A percentile compares a stretch with the other conserved stretches of the same genome.
These are phyloP conservation scores for Bursaphelenchus okinawaensis DNA, from an alignment of 2,888 invertebrate species.

Conservation along the genomic window DNA sequence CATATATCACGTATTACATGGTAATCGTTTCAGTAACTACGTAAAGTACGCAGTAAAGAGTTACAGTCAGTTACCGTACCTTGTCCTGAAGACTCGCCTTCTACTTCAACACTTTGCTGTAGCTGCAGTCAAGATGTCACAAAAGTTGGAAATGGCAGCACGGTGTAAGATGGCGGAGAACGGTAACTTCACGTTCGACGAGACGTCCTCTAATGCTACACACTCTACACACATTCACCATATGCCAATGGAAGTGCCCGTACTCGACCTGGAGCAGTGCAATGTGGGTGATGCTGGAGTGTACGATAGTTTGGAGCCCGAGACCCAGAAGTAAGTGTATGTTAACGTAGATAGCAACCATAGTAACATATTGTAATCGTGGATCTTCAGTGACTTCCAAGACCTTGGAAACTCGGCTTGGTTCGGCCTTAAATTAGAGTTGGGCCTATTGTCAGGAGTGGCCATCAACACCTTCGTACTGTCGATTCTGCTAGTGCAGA, in stretches of 20 bases:
- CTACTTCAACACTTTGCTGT: constrained; percentile 53
- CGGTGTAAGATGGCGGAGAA: constrained; percentile 23
- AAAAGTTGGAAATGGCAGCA: constrained; percentile 32
- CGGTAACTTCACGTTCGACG: constrained; percentile 25
- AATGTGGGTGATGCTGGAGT: not conserved
- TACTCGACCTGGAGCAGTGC: not conserved
- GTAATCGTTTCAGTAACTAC: constrained; percentile 14
- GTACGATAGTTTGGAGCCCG: constrained; percentile 13
- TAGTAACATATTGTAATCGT: not conserved
- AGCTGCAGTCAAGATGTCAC: constrained; percentile 47
- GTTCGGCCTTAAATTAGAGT: constrained; percentile 42
- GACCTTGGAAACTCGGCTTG: constrained; percentile 37
- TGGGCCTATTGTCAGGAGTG: constrained; percentile 38
- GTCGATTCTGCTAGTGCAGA: constrained; percentile 40
- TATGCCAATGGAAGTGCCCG: not conserved
- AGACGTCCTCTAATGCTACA: constrained; percentile 5
- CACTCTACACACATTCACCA: not conserved
- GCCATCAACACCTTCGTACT: constrained; percentile 45
- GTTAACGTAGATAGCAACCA: not conserved
- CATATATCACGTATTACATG: too few relatives aligned
- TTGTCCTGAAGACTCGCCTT: constrained; percentile 53
- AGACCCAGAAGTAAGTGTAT: constrained; percentile 6
- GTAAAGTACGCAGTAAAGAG: constrained; percentile 31
- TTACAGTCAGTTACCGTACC: constrained; percentile 47
- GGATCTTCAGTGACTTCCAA: constrained; percentile 34